Evolutionary conservation across 1,140 invertebrate genomes (phyloP), one percentile per base, ranked within the genome.

Genomic region (Lasaia peninsularis): DNA sequence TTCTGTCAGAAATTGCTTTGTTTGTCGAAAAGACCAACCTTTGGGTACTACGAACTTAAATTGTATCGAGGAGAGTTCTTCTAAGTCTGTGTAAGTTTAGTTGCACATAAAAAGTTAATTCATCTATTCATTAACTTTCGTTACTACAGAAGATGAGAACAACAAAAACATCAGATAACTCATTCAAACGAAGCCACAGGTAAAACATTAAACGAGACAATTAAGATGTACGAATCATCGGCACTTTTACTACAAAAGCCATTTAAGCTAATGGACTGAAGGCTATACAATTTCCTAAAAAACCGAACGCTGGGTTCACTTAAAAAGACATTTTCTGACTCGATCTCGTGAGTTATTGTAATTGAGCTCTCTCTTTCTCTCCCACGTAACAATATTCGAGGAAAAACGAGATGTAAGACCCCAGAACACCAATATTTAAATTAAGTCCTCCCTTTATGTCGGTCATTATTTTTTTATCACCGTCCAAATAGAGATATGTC

Each of bases 401-500:
- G 20, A n/a, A 50, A 58, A 74, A 55, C 56, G 71, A 55, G 71
- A 80, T 21, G 50, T 40, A n/a, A 28, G 24, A 44, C 18, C 18
- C 20, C 18, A 10, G 40, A 44, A 60, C 68, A 60, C 67, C 70
- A 80, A 80, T 82, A 85, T 85, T 82, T 82, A 82, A 85, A 85
- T 81, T 81, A 81, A 84, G 80, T 77, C 67, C 72, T 72, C 62
- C 75, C 71, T 73, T 78, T 78, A 83, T 78, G 80, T 78, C 48
- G 60, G 71, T 80, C 78, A 81, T 84, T 84, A 84, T 84, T 81
- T 84, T 81, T 85, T 85, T 84, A 80, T 81, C 80, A 73, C 71
- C 63, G 57, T 69, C 62, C 69, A 80, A 81, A 81, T 80, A 82
- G 69, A 80, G 78, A 84, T 80, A 77, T 78, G 77, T 78, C 65